Evolutionary conservation across 2,113 vertebrate genomes (phyloP).

Genomic region (Poecile atricapillus): DNA sequence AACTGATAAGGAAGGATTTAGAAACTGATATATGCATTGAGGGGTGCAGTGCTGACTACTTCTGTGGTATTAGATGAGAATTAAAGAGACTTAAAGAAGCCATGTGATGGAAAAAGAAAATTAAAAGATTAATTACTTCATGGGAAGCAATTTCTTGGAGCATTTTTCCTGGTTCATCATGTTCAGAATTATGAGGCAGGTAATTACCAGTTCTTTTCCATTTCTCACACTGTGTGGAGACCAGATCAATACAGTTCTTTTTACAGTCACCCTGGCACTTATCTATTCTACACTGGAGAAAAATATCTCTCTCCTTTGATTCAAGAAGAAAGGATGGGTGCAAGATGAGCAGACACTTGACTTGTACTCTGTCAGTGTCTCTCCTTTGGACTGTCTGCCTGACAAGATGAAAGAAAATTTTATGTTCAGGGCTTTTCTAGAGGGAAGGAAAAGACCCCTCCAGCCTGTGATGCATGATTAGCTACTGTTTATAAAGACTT

Average conservation of each 20-base stretch:
- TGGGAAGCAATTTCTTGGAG: neutral
- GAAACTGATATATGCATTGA: neutral
- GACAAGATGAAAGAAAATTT: neutral
- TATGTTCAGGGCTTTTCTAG: neutral
- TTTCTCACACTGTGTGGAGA: neutral
- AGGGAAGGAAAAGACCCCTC: neutral
- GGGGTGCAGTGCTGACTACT: neutral
- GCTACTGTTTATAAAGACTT: neutral
- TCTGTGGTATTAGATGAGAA: neutral
- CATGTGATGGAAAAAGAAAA: neutral
- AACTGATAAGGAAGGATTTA: neutral
- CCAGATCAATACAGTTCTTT: neutral
- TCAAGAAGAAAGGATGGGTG: neutral
- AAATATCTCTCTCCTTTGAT: neutral
- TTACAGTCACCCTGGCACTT: neutral
- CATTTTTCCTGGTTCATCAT: neutral
- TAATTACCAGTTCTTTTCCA: neutral
- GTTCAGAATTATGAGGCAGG: conserved; percentile 2
- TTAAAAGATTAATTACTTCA: neutral
- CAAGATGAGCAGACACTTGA: neutral
- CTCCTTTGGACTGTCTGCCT: neutral
- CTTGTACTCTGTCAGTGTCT: neutral
- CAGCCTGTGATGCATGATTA: neutral
- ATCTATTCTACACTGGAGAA: neutral
- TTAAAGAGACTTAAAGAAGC: neutral